Conservation (phyloP, 2,797 vertebrate species). For the Ptychobarbus kaznakovi region DNA sequence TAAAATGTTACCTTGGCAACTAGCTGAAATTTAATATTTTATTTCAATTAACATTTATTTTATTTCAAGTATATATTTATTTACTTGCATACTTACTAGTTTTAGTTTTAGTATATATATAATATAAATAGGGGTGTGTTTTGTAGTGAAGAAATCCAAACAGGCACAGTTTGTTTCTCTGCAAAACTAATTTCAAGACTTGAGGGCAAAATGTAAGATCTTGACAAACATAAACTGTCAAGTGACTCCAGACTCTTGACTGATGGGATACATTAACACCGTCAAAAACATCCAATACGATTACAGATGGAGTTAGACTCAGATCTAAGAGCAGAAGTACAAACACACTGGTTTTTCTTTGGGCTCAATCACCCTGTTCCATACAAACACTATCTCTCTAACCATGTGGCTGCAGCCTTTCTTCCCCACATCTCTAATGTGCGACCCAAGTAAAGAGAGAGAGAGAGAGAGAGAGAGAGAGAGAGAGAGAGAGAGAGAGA, state of each 20-base stretch:
- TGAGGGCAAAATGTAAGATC: background rate
- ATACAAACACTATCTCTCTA: conserved; percentile 36
- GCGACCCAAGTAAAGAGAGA: conserved; percentile 18
- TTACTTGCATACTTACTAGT: background rate
- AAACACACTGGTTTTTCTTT: conserved; percentile 23
- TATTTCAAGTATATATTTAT: background rate
- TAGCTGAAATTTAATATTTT: background rate
- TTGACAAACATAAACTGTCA: background rate
- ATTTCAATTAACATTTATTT: too few relatives aligned
- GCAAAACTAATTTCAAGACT: background rate
- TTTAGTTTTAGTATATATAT: too few relatives aligned
- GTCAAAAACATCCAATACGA: background rate
- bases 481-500: too few relatives aligned
- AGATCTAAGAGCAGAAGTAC: conserved; percentile 1
- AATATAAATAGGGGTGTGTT: background rate
- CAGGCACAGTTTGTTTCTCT: background rate
- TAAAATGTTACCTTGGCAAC: too few relatives aligned
- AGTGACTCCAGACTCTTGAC: conserved; percentile 26
- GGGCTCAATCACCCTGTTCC: conserved; percentile 17
- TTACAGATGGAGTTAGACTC: background rate
- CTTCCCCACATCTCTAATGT: conserved; percentile 37
- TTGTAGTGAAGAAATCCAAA: background rate
- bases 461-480: too few relatives aligned
- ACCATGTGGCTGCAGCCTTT: conserved; percentile 33
- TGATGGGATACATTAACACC: background rate